A percentile compares a stretch with the other conserved stretches of the same genome.
phyloP scores from a whole-genome alignment of 2,888 invertebrate species.

The Sinhomidia bicolor region DNA sequence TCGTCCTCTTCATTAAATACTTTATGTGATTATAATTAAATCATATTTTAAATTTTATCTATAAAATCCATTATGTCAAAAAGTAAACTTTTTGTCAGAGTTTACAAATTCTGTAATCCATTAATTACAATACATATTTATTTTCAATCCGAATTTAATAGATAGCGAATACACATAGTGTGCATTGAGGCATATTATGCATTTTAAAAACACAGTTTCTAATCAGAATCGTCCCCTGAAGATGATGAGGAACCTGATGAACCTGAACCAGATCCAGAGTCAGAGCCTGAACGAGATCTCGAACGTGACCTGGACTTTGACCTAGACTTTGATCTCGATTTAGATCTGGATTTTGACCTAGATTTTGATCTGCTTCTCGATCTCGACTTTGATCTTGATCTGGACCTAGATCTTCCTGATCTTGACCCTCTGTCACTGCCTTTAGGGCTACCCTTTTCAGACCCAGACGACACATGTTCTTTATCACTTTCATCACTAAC shows the following conservation, averaged over 20 bases:
- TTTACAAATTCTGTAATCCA: background rate
- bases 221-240: conserved; percentile 62
- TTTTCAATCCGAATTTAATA: background rate
- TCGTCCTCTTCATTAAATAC: too few relatives aligned
- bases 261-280: conserved; percentile 70
- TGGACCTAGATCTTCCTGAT: conserved; percentile 77
- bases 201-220: background rate
- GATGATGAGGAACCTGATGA: conserved; percentile 55
- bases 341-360: conserved; percentile 44
- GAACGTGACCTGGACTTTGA: conserved; percentile 76
- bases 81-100: background rate
- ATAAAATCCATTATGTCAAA: background rate
- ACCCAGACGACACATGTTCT: conserved; percentile 66
- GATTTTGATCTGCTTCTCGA: conserved; percentile 63
- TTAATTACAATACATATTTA: too few relatives aligned
- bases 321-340: conserved; percentile 76
- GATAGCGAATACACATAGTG: too few relatives aligned
- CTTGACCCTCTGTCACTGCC: conserved; percentile 69
- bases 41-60: background rate
- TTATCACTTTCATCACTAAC: conserved; percentile 70
- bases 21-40: conserved; percentile 7
- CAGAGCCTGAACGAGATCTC: conserved; percentile 66
- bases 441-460: conserved; percentile 64
- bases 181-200: background rate
- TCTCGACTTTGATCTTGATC: conserved; percentile 74